These are phyloP conservation scores for Mellilla xanthometata DNA, from an alignment of 2,888 invertebrate genomes.

Conservation along the genomic window DNA sequence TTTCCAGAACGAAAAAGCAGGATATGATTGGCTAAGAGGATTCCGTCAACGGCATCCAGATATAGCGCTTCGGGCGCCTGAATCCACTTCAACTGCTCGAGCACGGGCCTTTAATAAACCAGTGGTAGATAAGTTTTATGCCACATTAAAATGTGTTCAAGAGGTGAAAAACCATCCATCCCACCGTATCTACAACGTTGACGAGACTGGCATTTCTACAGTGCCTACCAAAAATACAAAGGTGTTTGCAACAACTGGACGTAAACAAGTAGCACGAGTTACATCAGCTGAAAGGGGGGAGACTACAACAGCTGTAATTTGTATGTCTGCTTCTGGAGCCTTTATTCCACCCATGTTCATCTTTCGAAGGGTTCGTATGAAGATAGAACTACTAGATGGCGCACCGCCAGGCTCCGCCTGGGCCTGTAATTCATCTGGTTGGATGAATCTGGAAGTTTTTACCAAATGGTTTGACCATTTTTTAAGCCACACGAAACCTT, in stretches of 20 bases:
- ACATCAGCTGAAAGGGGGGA: slow-evolving; percentile 36
- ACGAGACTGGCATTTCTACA: too few species aligned
- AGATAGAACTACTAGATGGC: slow-evolving; percentile 37
- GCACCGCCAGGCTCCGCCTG: slow-evolving; percentile 35
- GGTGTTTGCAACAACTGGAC: too few species aligned
- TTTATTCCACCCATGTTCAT: slow-evolving; percentile 35
- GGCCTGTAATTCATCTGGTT: slow-evolving; percentile 36
- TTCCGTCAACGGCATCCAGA: slow-evolving; percentile 30
- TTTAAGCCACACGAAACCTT: neutral
- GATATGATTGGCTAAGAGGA: slow-evolving; percentile 28
- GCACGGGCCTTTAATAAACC: slow-evolving; percentile 4
- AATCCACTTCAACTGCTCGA: slow-evolving; percentile 9
- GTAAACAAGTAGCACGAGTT: slow-evolving; percentile 28
- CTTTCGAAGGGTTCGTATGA: slow-evolving; percentile 39
- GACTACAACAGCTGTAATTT: slow-evolving; percentile 30
- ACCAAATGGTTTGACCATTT: slow-evolving; percentile 8
- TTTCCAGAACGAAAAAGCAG: slow-evolving; percentile 28
- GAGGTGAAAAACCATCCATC: too few species aligned
- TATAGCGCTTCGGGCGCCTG: slow-evolving; percentile 27
- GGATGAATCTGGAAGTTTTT: slow-evolving; percentile 33
- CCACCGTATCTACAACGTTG: neutral
- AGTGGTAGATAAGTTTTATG: neutral
- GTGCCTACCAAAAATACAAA: too few species aligned
- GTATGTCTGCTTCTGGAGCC: slow-evolving; percentile 34
- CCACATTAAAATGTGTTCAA: too few species aligned